Percentiles rank a stretch among this genome's conserved stretches.
phyloP scores from a whole-genome alignment of 2,888 invertebrate species.

The Byasa hedistus region DNA sequence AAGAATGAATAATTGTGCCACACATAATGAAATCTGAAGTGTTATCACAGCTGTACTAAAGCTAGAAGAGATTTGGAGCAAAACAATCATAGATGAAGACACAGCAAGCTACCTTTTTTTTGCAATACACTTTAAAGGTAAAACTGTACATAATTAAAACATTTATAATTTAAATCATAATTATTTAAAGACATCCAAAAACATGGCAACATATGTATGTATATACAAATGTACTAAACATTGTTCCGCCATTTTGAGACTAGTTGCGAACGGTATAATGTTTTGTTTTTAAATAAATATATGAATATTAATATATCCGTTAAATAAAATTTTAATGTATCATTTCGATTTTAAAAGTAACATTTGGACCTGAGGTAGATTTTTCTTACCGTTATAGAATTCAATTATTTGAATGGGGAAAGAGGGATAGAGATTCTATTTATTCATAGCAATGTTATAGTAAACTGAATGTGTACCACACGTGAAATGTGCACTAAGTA shows the following conservation, averaged over 20 bases:
- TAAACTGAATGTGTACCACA: neutral
- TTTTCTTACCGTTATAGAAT: slow-evolving; percentile 44
- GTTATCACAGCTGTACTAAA: too few relatives aligned
- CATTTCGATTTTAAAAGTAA: slow-evolving; percentile 35
- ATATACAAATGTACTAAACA: slow-evolving; percentile 5
- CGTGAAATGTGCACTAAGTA: neutral
- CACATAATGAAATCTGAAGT: too few relatives aligned
- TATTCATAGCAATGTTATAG: neutral
- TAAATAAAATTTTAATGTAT: slow-evolving; percentile 26
- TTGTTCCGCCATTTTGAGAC: neutral
- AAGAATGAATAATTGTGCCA: too few relatives aligned
- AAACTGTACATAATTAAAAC: neutral
- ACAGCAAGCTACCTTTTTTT: neutral
- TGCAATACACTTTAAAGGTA: neutral
- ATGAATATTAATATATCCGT: slow-evolving; percentile 6
- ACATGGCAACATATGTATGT: slow-evolving; percentile 12
- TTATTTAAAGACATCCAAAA: neutral
- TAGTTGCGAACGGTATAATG: slow-evolving; percentile 1
- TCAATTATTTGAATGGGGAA: neutral
- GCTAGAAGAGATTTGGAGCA: too few relatives aligned
- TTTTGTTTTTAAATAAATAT: slow-evolving; percentile 9
- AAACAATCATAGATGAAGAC: too few relatives aligned
- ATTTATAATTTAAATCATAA: neutral
- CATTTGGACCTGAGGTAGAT: slow-evolving; percentile 73
- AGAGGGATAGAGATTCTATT: neutral